Conservation (phyloP, 2,888 invertebrate species). For the Dyspetes luteomarginatus region DNA sequence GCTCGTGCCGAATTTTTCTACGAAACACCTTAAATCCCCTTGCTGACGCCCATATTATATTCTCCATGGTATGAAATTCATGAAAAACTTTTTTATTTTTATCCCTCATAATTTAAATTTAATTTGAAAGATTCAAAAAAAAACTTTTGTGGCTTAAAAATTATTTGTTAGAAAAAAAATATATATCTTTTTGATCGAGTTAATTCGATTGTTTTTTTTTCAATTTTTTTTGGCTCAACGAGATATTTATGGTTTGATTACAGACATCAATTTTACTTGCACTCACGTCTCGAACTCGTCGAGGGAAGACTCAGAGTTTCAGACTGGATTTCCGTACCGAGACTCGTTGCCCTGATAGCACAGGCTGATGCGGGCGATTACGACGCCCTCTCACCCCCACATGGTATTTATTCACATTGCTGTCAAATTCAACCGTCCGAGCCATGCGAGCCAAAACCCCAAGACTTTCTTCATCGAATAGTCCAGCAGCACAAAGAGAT, state of each 20-base stretch:
- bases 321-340: constrained; percentile 88
- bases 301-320: constrained; percentile 90
- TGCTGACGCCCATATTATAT: constrained; percentile 2
- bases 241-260: constrained; percentile 70
- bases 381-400: constrained; percentile 86
- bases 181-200: constrained; percentile 56
- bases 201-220: constrained; percentile 14
- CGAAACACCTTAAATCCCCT: constrained; percentile 28
- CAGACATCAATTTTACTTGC: constrained; percentile 92
- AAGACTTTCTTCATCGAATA: constrained; percentile 87
- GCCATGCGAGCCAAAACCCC: constrained; percentile 85
- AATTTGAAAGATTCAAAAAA: not conserved
- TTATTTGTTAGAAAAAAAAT: not conserved
- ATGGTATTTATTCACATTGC: constrained; percentile 87
- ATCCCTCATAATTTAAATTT: not conserved
- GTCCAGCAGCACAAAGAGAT: constrained; percentile 87
- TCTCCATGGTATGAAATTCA: constrained; percentile 29
- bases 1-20: not conserved
- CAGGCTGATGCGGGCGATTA: constrained; percentile 90
- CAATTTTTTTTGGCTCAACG: constrained; percentile 13
- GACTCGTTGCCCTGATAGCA: constrained; percentile 91
- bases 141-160: not conserved
- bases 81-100: constrained; percentile 16
- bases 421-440: constrained; percentile 86
- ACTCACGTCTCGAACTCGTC: constrained; percentile 90